These are phyloP conservation scores for Cenopis cana DNA, from an alignment of 2,888 invertebrate genomes.

Conservation along the genomic window DNA sequence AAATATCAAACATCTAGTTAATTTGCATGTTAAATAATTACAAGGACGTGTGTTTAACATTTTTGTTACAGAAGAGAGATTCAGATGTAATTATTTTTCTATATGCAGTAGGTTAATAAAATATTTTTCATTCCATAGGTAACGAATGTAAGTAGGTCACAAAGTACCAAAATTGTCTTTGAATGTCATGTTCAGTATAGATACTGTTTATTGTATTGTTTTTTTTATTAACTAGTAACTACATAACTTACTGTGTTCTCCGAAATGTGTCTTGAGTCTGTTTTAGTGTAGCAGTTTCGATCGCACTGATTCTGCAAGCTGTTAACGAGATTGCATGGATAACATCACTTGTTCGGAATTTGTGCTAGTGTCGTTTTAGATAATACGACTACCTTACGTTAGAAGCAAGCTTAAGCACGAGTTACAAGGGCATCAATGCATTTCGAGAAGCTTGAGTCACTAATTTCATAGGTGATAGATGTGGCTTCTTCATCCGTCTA, in stretches of 20 bases:
- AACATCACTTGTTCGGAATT: background rate
- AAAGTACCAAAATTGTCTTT: background rate
- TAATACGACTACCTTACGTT: background rate
- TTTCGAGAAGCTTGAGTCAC: background rate
- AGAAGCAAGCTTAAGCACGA: constrained; percentile 1
- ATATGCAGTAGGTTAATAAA: background rate
- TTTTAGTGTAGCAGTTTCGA: background rate
- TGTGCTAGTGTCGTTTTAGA: constrained; percentile 1
- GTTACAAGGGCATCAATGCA: background rate
- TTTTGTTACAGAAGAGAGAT: constrained; percentile 7
- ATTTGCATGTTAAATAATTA: background rate
- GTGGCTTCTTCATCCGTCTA: background rate
- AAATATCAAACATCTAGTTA: background rate
- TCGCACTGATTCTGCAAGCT: background rate
- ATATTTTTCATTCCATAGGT: background rate
- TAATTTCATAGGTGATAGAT: background rate
- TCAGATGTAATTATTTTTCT: background rate
- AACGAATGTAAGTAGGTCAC: background rate
- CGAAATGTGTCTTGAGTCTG: constrained; percentile 11
- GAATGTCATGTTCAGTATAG: background rate
- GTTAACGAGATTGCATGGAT: background rate
- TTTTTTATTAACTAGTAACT: background rate
- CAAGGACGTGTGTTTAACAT: background rate
- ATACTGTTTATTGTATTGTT: background rate
- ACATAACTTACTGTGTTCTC: background rate